Evolutionary conservation across 1,140 invertebrate genomes (phyloP), one percentile per base, ranked within the genome.

Genomic region (Drosophila ohnishii): DNA sequence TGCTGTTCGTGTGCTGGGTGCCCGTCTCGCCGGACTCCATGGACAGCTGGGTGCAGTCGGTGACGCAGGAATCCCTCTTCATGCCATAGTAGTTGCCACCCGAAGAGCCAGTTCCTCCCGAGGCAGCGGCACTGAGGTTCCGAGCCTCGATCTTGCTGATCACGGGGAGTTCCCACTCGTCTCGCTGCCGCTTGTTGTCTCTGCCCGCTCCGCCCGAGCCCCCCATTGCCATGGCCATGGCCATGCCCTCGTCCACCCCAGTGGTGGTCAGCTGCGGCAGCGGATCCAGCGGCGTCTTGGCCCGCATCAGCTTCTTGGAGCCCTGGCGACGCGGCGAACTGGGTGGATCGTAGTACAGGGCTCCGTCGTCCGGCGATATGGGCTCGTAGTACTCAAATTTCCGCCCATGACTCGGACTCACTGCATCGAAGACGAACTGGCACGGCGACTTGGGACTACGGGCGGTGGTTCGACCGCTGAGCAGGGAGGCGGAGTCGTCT

Each of bases 331-430:
- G 64, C 4, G 88, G 84, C 4, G 90, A 90, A 0, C 55, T 75
- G 0, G 90, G 90, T 0, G 84, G 84, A 34, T 88, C 85, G 8
- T 88, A 88, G 39, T 88, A 88, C 14, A 80, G 11, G 7, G 76
- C 72, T 9, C 71, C 90, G 9, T 89, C 90, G n/a, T 91, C 90
- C 1, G 90, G 90, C 0, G 90, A 89, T n/a, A 91, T 85, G 42
- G 90, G 90, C 16, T 91, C 90, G 47, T 91, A 91, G 48, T 91
- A 91, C 35, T 91, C 90, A 47, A 91, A 91, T 58, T 91, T 91
- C 44, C 82, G 67, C n/a, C 76, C 72, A 0, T 87, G 85, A 34
- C 72, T 74, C 1, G 70, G 60, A 57, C 90, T 92, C 16, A 92
- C 88, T 4, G 91, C 90, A 77, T 92, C 91, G 42, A 92, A 92